Evolutionary conservation across 1,140 invertebrate species (phyloP).

Genomic region (Belonocnema kinseyi): DNA sequence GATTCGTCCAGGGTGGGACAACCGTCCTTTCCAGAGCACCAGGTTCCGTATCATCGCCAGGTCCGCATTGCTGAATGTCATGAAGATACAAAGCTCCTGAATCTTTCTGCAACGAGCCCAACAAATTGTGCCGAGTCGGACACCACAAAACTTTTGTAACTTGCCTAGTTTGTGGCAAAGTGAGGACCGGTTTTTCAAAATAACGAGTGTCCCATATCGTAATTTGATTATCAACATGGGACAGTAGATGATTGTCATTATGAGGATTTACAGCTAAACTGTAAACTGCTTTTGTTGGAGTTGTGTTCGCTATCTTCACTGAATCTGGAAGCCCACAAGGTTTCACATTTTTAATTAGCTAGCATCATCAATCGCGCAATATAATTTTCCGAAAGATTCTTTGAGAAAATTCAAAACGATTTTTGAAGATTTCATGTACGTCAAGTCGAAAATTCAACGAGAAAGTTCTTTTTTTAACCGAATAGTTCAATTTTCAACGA

Average conservation of each 20-base stretch:
- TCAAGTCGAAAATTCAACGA: no score
- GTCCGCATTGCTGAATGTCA: constrained; percentile 86
- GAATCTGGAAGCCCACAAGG: constrained; percentile 77
- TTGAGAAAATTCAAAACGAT: no score
- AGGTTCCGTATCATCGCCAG: constrained; percentile 84
- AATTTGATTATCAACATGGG: constrained; percentile 87
- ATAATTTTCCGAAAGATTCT: background rate
- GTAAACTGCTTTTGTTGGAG: constrained; percentile 89
- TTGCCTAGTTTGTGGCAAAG: constrained; percentile 82
- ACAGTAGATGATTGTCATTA: constrained; percentile 87
- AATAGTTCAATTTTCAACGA: no score
- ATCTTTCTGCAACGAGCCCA: constrained; percentile 86
- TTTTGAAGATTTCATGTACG: no score
- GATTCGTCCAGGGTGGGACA: constrained; percentile 74
- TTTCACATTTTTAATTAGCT: constrained; percentile 31
- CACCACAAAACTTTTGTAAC: constrained; percentile 90
- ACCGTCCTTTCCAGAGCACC: constrained; percentile 85
- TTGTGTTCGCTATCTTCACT: constrained; percentile 82
- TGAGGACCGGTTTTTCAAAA: constrained; percentile 89
- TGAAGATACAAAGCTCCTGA: constrained; percentile 81
- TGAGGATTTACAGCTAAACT: constrained; percentile 87
- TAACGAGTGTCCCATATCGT: constrained; percentile 91
- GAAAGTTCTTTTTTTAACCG: no score
- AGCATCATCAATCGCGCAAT: background rate
- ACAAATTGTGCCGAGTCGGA: constrained; percentile 88